Evolutionary conservation across 1,140 invertebrate genomes (phyloP).

Genomic region (Paramacrobiotus metropolitanus): DNA sequence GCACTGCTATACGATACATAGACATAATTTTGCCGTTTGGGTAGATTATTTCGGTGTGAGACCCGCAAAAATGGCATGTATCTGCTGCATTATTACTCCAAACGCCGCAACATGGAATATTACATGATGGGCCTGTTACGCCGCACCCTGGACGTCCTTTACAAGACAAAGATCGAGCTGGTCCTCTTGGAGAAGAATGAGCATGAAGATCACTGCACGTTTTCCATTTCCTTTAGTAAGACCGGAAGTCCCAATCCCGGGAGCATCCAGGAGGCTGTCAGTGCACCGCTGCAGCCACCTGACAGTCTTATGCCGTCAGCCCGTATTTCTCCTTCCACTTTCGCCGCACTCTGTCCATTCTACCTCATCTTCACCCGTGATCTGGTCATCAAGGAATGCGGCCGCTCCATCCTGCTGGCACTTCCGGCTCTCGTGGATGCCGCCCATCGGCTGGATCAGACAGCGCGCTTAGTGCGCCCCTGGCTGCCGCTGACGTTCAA

Average conservation of each 20-base stretch:
- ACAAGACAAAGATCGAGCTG: neutral
- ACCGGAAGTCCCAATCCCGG: too few species aligned
- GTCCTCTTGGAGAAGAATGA: neutral
- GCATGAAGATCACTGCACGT: neutral
- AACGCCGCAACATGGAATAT: neutral
- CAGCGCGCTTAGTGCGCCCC: neutral
- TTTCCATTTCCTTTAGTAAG: too few species aligned
- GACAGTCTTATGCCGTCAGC: too few species aligned
- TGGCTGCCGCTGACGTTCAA: neutral
- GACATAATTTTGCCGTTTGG: too few species aligned
- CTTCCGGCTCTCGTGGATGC: neutral
- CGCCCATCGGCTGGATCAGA: neutral
- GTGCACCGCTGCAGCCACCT: too few species aligned
- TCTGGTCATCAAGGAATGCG: conserved; percentile 24
- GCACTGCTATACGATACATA: too few species aligned
- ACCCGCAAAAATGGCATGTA: neutral
- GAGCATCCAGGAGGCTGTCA: too few species aligned
- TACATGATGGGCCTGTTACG: neutral
- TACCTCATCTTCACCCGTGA: conserved; percentile 73
- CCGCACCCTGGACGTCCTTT: neutral
- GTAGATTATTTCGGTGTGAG: neutral
- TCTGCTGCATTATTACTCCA: neutral
- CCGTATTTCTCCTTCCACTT: conserved; percentile 67
- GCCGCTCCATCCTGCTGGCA: neutral
- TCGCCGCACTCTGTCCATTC: conserved; percentile 79